phyloP scores from a whole-genome alignment of 30 jellyfish, hydroid and myxozoan genomes.

The Nemopilema nomurai region DNA sequence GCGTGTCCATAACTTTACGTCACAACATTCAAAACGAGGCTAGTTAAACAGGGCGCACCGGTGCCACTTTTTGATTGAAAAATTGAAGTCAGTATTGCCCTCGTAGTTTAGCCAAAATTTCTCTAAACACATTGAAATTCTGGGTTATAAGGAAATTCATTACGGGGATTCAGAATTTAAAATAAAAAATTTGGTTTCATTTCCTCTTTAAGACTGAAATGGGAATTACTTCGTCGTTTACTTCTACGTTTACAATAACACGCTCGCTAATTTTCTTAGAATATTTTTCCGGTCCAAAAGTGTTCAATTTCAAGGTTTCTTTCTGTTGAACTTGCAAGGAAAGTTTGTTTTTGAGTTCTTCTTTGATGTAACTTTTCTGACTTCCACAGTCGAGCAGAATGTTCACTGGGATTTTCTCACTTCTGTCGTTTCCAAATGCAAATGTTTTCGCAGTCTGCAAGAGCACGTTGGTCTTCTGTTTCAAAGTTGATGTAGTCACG shows the following conservation, averaged over 20 bases:
- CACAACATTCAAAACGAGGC: too few relatives aligned
- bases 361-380: constrained; percentile 46
- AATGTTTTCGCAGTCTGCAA: constrained; percentile 53
- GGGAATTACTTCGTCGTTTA: constrained; percentile 24
- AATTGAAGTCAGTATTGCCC: too few relatives aligned
- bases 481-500: constrained; percentile 14
- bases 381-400: constrained; percentile 59
- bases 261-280: constrained; percentile 38
- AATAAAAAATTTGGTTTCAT: too few relatives aligned
- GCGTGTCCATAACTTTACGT: too few relatives aligned
- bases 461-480: constrained; percentile 35
- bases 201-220: too few relatives aligned
- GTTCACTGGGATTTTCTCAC: constrained; percentile 39
- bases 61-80: too few relatives aligned
- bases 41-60: too few relatives aligned
- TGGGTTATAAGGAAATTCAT: too few relatives aligned
- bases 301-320: constrained; percentile 45
- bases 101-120: too few relatives aligned
- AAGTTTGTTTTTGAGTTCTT: constrained; percentile 22
- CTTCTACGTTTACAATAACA: constrained; percentile 32
- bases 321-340: constrained; percentile 4
- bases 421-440: constrained; percentile 58
- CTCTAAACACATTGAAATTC: too few relatives aligned
- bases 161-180: too few relatives aligned
- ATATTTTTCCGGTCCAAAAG: constrained; percentile 50